These are phyloP conservation scores for Xanthia icteritia DNA, from an alignment of 2,888 invertebrate genomes.

Conservation along the genomic window DNA sequence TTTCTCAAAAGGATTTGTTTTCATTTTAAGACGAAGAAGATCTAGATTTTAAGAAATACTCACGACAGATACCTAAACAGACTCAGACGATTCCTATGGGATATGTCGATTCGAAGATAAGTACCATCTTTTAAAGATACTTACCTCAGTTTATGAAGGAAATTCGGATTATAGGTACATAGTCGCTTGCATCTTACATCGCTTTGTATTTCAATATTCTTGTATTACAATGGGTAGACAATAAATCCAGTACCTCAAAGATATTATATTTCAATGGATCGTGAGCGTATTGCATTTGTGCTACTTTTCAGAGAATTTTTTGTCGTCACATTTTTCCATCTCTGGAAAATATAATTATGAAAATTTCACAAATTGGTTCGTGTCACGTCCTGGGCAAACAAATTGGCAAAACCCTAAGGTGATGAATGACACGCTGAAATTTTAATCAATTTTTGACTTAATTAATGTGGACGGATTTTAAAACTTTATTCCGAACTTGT, in stretches of 20 bases:
- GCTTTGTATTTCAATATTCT: neutral
- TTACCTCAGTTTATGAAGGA: neutral
- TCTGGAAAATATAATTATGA: neutral
- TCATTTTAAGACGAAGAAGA: neutral
- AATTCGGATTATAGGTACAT: neutral
- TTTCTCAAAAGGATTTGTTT: neutral
- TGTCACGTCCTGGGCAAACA: neutral
- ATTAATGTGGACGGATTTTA: neutral
- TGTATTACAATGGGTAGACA: neutral
- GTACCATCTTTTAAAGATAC: neutral
- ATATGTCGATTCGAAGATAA: neutral
- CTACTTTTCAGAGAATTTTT: neutral
- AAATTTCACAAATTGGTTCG: neutral
- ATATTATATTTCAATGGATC: neutral
- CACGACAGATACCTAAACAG: neutral
- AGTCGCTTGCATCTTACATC: neutral
- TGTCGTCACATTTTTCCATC: neutral
- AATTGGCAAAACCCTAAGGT: conserved; percentile 11
- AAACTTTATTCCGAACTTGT: neutral
- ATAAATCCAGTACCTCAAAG: neutral
- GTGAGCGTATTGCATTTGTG: neutral
- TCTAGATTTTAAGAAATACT: neutral
- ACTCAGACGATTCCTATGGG: neutral
- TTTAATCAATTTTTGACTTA: conserved; percentile 27
- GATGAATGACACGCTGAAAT: conserved; percentile 7